Evolutionary conservation across 2,113 vertebrate genomes (phyloP).

Genomic region (Casuarius casuarius): DNA sequence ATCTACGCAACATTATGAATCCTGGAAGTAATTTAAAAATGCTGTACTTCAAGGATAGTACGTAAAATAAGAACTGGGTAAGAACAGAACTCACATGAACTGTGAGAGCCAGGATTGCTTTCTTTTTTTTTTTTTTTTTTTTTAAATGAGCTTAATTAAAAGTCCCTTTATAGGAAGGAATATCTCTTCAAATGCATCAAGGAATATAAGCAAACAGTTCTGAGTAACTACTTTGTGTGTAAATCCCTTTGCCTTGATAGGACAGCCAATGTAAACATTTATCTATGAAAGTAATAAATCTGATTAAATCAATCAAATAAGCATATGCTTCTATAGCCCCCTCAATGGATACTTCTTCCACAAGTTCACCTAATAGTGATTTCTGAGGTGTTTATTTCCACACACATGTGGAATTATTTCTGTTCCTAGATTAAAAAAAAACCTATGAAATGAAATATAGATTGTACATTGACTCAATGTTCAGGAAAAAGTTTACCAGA

Average conservation of each 20-base stretch:
- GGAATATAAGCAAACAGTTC: neutral
- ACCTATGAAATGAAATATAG: neutral
- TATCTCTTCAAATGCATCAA: neutral
- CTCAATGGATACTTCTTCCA: neutral
- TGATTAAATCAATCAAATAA: neutral
- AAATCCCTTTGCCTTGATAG: neutral
- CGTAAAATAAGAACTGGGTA: neutral
- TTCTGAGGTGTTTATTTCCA: neutral
- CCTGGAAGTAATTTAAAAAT: neutral
- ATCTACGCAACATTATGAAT: neutral
- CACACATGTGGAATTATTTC: neutral
- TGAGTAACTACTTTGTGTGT: neutral
- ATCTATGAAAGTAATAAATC: neutral
- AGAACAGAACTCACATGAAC: neutral
- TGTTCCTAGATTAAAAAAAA: neutral
- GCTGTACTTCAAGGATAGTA: neutral
- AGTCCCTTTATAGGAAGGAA: neutral
- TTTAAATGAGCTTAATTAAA: neutral
- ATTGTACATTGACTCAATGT: neutral
- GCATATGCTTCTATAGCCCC: neutral
- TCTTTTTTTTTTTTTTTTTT: neutral
- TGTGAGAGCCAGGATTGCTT: neutral
- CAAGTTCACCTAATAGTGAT: neutral
- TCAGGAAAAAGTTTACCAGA: conserved; percentile 75
- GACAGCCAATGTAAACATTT: neutral